A percentile compares a stretch with the other conserved stretches of the same genome.
Conservation (phyloP, 2,888 invertebrate species). For the Meghimatium bilineatum region DNA sequence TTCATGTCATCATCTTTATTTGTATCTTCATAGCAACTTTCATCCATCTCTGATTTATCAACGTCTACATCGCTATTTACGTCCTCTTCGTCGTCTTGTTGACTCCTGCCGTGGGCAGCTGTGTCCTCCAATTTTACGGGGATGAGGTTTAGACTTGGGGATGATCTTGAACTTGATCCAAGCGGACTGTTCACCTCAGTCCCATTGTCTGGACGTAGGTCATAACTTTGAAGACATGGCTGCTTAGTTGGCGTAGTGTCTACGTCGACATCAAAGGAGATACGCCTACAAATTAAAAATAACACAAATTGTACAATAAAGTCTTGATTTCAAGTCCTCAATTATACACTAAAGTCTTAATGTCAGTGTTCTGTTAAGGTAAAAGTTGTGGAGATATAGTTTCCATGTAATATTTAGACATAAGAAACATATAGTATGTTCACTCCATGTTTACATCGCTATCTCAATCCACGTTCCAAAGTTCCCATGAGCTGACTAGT, state of each 20-base stretch:
- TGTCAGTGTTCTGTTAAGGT: no score
- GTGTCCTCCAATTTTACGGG: background rate
- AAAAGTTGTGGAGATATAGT: no score
- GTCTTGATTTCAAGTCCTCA: no score
- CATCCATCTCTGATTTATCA: background rate
- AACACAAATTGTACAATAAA: background rate
- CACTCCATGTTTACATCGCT: no score
- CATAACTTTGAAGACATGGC: background rate
- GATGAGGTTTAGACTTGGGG: background rate
- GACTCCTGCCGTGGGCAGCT: conserved; percentile 9
- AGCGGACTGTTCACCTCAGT: background rate
- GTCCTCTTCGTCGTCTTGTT: background rate
- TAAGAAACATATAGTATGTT: no score
- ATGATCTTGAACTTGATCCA: background rate
- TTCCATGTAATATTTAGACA: no score
- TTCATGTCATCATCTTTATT: no score
- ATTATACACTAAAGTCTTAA: no score
- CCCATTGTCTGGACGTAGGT: background rate
- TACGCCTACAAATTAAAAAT: conserved; percentile 1
- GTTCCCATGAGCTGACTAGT: no score
- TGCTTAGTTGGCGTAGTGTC: conserved; percentile 15
- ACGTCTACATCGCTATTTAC: background rate
- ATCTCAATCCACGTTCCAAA: no score
- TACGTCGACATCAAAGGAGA: background rate
- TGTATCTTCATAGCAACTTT: background rate